A percentile compares a stretch with the other conserved stretches of the same genome.
phyloP scores from a whole-genome alignment of 1,140 invertebrate genomes.

The Drosophila navojoa region DNA sequence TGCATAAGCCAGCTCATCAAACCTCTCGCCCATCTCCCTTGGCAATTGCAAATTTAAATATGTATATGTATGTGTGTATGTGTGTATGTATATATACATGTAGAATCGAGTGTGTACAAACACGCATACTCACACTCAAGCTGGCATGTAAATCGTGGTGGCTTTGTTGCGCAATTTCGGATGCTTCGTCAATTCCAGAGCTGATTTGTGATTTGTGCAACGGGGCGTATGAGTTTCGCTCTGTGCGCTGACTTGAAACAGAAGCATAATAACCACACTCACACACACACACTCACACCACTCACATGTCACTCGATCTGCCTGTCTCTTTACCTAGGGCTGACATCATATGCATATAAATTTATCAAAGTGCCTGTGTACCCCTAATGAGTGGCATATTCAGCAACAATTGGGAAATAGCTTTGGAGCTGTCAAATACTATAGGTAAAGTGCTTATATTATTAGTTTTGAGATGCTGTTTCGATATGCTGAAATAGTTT shows the following conservation, averaged over 20 bases:
- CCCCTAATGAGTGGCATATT: too few relatives aligned
- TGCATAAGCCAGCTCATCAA: conserved; percentile 11
- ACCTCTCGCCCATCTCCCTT: conserved; percentile 6
- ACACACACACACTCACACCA: background rate
- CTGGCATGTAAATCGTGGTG: conserved; percentile 46
- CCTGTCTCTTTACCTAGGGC: conserved; percentile 27
- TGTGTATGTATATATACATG: background rate
- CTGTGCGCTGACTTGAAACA: conserved; percentile 60
- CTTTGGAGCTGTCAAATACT: too few relatives aligned
- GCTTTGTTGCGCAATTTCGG: conserved; percentile 43
- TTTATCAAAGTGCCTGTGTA: too few relatives aligned
- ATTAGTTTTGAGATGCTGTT: too few relatives aligned
- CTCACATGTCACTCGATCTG: conserved; percentile 32
- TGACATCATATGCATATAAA: conserved; percentile 13
- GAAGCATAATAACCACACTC: conserved; percentile 7
- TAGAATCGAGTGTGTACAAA: too few relatives aligned
- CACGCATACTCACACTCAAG: background rate
- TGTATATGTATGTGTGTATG: background rate
- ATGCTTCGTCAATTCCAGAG: conserved; percentile 13
- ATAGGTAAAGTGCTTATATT: too few relatives aligned
- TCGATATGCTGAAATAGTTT: too few relatives aligned
- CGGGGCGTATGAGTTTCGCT: conserved; percentile 70
- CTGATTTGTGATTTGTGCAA: conserved; percentile 60
- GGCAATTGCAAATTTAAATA: conserved; percentile 66
- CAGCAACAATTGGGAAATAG: too few relatives aligned